These are phyloP conservation scores for Progne subis DNA, from an alignment of 2,113 vertebrate species.

Conservation along the genomic window DNA sequence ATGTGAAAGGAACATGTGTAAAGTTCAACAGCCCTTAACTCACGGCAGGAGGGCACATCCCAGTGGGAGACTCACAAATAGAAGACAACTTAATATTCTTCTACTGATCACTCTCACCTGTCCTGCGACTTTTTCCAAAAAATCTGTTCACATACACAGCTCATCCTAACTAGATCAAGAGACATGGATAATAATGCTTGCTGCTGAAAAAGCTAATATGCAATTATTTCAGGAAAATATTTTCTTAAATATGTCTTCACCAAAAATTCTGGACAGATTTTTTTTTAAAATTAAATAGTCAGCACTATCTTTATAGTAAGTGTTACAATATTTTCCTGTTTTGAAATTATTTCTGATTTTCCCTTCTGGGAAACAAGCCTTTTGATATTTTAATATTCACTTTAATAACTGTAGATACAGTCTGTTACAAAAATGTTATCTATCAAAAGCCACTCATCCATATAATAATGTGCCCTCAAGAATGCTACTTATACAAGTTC, in stretches of 20 bases:
- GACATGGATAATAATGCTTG: background rate
- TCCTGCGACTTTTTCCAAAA: background rate
- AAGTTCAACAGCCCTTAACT: background rate
- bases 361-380: background rate
- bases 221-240: background rate
- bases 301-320: background rate
- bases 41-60: rapidly evolving
- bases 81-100: background rate
- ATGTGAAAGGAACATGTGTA: rapidly evolving
- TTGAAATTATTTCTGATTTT: background rate
- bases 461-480: background rate
- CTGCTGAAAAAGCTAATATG: background rate
- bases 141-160: background rate
- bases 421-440: background rate
- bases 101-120: background rate
- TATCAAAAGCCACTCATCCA: background rate
- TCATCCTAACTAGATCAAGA: background rate
- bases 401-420: background rate
- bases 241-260: background rate
- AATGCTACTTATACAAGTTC: background rate
- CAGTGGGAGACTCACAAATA: background rate
- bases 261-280: background rate
- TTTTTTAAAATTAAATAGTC: background rate
- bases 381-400: background rate
- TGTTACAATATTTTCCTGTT: background rate